Percentiles rank a stretch among this genome's conserved stretches.
Evolutionary conservation across 2,888 invertebrate species (phyloP).

Genomic region (Leucoma salicis): DNA sequence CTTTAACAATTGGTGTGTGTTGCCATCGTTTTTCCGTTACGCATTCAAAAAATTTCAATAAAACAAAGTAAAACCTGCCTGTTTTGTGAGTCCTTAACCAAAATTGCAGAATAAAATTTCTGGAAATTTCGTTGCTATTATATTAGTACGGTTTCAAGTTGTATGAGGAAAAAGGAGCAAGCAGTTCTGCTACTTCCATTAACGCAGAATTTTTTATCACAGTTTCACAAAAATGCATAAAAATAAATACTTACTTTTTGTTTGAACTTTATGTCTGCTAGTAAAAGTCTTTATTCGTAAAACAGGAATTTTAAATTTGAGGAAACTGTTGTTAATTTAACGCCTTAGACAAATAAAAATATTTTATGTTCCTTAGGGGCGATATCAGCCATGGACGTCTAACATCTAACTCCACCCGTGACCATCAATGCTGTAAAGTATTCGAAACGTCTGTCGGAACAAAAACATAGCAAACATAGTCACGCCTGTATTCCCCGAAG

Average conservation of each 20-base stretch:
- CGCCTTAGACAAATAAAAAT: constrained; percentile 1
- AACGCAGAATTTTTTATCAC: constrained; percentile 23
- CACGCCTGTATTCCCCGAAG: no score
- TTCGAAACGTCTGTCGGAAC: background rate
- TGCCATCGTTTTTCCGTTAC: background rate
- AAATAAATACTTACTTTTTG: constrained; percentile 17
- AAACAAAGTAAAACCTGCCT: constrained; percentile 10
- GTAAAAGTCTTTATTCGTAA: constrained; percentile 19
- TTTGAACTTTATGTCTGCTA: constrained; percentile 10
- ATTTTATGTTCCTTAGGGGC: constrained; percentile 2
- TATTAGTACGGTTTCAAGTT: constrained; percentile 24
- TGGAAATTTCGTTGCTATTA: constrained; percentile 12
- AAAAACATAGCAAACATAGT: background rate
- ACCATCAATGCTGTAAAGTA: no score
- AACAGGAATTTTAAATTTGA: constrained; percentile 4
- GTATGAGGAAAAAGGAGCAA: constrained; percentile 26
- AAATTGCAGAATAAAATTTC: constrained; percentile 17
- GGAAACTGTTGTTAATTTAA: background rate
- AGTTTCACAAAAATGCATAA: constrained; percentile 24
- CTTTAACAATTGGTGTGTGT: background rate
- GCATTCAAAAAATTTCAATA: background rate
- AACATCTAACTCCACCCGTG: no score
- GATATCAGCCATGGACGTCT: no score
- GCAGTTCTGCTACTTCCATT: constrained; percentile 18
- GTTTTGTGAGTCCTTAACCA: constrained; percentile 10